phyloP scores from a whole-genome alignment of 2,888 invertebrate genomes.

The Unio pictorum region DNA sequence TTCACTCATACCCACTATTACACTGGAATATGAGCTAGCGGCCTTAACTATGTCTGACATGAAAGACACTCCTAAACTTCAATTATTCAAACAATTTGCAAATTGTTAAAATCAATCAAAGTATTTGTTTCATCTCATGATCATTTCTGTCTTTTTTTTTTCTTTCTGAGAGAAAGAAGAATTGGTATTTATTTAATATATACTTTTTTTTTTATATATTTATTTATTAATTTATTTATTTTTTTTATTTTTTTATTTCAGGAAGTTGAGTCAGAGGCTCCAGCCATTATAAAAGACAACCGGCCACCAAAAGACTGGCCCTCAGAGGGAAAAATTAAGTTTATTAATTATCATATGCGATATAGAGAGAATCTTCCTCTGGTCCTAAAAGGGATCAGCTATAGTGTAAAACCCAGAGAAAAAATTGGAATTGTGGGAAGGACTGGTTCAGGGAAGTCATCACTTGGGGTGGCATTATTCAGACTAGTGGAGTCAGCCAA shows the following conservation, averaged over 20 bases:
- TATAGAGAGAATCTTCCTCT: slow-evolving; percentile 62
- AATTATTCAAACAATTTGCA: no score
- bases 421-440: slow-evolving; percentile 77
- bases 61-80: no score
- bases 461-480: slow-evolving; percentile 76
- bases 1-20: no score
- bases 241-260: slow-evolving; percentile 11
- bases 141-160: no score
- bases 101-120: no score
- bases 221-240: no score
- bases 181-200: no score
- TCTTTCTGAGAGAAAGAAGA: no score
- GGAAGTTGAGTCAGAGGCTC: slow-evolving; percentile 65
- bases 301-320: slow-evolving; percentile 69
- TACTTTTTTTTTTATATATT: no score
- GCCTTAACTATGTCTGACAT: no score
- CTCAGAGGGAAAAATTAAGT: slow-evolving; percentile 57
- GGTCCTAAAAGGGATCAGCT: slow-evolving; percentile 75
- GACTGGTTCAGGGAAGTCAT: slow-evolving; percentile 74
- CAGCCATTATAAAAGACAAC: slow-evolving; percentile 54
- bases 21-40: no score
- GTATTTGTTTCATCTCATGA: no score
- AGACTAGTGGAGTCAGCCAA: slow-evolving; percentile 76
- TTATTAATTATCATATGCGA: slow-evolving; percentile 57
- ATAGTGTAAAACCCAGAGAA: slow-evolving; percentile 75